phyloP scores from a whole-genome alignment of 2,888 invertebrate species.

The Philereme vetulata region DNA sequence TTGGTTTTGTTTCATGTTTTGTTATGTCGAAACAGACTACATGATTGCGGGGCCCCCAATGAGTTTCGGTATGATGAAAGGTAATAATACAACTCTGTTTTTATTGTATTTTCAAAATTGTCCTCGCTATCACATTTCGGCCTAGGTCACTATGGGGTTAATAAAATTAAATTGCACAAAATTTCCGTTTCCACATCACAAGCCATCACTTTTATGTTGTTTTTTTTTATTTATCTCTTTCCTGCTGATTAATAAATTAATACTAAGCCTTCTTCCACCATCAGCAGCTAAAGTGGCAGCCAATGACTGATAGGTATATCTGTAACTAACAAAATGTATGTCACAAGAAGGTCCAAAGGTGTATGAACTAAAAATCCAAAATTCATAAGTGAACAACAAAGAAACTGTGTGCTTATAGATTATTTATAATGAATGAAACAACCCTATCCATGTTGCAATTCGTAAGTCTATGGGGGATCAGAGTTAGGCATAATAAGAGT shows the following conservation, averaged over 20 bases:
- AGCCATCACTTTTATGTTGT: slow-evolving; percentile 51
- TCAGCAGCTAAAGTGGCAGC: neutral
- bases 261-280: slow-evolving; percentile 21
- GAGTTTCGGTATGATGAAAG: slow-evolving; percentile 94
- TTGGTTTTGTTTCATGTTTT: slow-evolving; percentile 90
- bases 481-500: no score
- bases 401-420: no score
- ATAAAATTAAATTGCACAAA: slow-evolving; percentile 65
- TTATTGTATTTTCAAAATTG: slow-evolving; percentile 70
- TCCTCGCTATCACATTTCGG: slow-evolving; percentile 70
- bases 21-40: slow-evolving; percentile 85
- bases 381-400: no score
- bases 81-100: slow-evolving; percentile 84
- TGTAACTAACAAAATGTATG: no score
- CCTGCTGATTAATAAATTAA: slow-evolving; percentile 52
- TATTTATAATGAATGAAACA: no score
- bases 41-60: slow-evolving; percentile 92
- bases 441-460: no score
- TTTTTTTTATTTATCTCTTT: slow-evolving; percentile 41
- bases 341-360: no score
- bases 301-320: no score
- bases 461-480: no score
- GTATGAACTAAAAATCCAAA: no score
- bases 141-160: slow-evolving; percentile 74
- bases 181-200: slow-evolving; percentile 68